Evolutionary conservation across 2,888 invertebrate genomes (phyloP).

Genomic region (Philopedon plagiatum): DNA sequence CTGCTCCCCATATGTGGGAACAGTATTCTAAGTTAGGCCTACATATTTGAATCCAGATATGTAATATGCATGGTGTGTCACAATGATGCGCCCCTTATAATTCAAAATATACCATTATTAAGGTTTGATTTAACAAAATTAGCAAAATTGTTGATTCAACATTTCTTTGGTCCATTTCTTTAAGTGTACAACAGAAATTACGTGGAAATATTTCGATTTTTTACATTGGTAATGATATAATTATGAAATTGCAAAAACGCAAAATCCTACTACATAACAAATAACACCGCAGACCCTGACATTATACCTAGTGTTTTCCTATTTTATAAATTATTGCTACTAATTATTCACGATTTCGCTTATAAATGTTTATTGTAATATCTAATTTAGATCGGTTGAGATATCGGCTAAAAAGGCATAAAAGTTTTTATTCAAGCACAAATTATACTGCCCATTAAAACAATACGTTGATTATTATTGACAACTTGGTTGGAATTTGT

Average conservation of each 20-base stretch:
- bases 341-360: conserved; percentile 36
- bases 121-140: too few relatives aligned
- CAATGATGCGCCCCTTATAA: too few relatives aligned
- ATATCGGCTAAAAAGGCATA: neutral
- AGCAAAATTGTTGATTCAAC: too few relatives aligned
- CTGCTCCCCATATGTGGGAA: too few relatives aligned
- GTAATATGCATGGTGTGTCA: too few relatives aligned
- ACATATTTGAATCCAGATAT: too few relatives aligned
- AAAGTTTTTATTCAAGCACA: neutral
- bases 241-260: conserved; percentile 17
- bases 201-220: neutral
- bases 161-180: too few relatives aligned
- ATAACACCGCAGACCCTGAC: conserved; percentile 36
- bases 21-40: too few relatives aligned
- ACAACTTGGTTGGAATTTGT: neutral
- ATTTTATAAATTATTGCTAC: conserved; percentile 24
- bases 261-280: conserved; percentile 16
- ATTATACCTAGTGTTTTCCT: conserved; percentile 35
- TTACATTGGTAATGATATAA: conserved; percentile 5
- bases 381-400: conserved; percentile 25
- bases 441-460: conserved; percentile 8
- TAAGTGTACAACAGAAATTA: too few relatives aligned
- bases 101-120: too few relatives aligned
- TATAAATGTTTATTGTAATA: conserved; percentile 28
- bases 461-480: conserved; percentile 1